These are phyloP conservation scores for Cossypha caffra DNA, from an alignment of 2,797 vertebrate genomes.

Conservation along the genomic window DNA sequence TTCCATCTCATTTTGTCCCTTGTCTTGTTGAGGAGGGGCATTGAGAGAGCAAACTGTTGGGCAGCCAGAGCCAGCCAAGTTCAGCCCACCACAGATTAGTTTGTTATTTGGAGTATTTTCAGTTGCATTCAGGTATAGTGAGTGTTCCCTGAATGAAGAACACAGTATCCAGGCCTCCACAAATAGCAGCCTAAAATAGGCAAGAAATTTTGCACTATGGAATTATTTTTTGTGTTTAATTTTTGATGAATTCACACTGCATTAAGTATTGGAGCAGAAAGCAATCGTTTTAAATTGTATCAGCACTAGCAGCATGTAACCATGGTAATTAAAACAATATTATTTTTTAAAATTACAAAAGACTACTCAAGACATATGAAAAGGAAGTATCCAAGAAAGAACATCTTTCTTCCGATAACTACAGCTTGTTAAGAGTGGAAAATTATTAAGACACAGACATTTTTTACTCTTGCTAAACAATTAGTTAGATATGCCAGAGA, in stretches of 20 bases:
- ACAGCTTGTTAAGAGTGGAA: constrained; percentile 14
- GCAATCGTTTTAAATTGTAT: background rate
- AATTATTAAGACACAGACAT: constrained; percentile 47
- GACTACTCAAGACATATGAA: constrained; percentile 31
- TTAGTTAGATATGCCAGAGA: background rate
- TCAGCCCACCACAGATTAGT: background rate
- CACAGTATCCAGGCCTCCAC: background rate
- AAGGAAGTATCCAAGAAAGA: constrained; percentile 12
- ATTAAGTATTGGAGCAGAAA: constrained; percentile 14
- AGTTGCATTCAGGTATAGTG: background rate
- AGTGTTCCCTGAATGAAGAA: background rate
- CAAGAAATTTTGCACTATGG: background rate
- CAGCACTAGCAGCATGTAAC: background rate
- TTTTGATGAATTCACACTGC: constrained; percentile 8
- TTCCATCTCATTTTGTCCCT: background rate
- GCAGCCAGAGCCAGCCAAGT: background rate
- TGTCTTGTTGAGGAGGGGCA: background rate
- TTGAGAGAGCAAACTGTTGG: accelerated
- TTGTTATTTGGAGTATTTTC: background rate
- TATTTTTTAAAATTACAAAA: constrained; percentile 32
- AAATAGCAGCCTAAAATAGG: background rate
- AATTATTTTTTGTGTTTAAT: background rate
- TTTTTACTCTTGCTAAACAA: constrained; percentile 23
- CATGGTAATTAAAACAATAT: constrained; percentile 57
- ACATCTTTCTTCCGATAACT: constrained; percentile 28